Evolutionary conservation across 2,888 invertebrate genomes (phyloP).

Genomic region (Papilio elwesi): DNA sequence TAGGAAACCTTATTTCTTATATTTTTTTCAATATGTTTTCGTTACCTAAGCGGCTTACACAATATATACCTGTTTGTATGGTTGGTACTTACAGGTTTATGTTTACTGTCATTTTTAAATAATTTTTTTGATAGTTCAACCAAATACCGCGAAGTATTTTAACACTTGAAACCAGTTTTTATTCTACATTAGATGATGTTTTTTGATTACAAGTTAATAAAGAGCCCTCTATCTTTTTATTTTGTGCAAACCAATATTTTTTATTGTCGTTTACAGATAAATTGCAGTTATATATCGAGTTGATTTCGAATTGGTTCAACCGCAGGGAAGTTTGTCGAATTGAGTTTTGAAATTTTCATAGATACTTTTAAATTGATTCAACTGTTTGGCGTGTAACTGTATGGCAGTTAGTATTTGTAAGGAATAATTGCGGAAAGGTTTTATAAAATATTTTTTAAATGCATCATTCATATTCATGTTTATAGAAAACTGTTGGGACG

Average conservation of each 20-base stretch:
- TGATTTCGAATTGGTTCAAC: constrained; percentile 8
- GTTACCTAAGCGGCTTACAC: too few species aligned
- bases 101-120: too few species aligned
- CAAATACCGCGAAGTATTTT: too few species aligned
- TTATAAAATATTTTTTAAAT: constrained; percentile 46
- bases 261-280: constrained; percentile 15
- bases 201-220: too few species aligned
- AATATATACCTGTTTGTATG: too few species aligned
- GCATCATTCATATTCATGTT: constrained; percentile 47
- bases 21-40: too few species aligned
- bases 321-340: constrained; percentile 7
- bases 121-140: too few species aligned
- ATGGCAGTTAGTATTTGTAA: constrained; percentile 36
- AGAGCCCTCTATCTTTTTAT: background rate
- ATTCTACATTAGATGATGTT: too few species aligned
- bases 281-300: constrained; percentile 6
- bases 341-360: constrained; percentile 36
- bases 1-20: too few species aligned
- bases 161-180: too few species aligned
- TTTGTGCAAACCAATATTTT: constrained; percentile 10
- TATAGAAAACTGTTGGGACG: constrained; percentile 53
- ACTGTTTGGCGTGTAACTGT: constrained; percentile 41
- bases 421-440: constrained; percentile 45
- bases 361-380: constrained; percentile 43
- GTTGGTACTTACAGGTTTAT: too few species aligned